phyloP scores from a whole-genome alignment of 2,797 vertebrate genomes.

The Odontamblyopus lacepedii region DNA sequence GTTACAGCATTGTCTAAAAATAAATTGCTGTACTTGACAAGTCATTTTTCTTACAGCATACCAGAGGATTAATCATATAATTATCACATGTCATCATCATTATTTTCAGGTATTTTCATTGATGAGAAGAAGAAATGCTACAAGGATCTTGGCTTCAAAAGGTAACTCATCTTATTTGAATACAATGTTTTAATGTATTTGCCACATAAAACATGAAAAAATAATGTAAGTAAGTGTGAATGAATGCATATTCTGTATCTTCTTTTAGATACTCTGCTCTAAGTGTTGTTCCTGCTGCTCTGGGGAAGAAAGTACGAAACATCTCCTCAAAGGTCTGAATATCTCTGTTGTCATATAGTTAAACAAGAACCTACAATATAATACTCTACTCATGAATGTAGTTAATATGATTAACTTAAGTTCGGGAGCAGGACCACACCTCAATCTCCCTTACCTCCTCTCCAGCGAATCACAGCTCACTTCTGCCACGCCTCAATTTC shows the following conservation, averaged over 20 bases:
- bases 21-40: too few species aligned
- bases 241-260: background rate
- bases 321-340: constrained; percentile 74
- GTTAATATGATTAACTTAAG: too few species aligned
- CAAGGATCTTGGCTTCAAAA: constrained; percentile 84
- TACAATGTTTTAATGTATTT: background rate
- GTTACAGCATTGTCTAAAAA: too few species aligned
- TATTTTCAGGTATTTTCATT: constrained; percentile 77
- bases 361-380: background rate
- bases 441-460: too few species aligned
- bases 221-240: background rate
- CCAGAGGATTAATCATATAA: background rate
- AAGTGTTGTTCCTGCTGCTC: constrained; percentile 78
- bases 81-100: background rate
- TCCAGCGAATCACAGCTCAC: too few species aligned
- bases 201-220: background rate
- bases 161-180: constrained; percentile 53
- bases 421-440: too few species aligned
- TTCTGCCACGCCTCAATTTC: too few species aligned
- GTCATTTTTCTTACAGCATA: too few species aligned
- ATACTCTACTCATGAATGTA: background rate
- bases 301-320: constrained; percentile 83
- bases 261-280: constrained; percentile 75
- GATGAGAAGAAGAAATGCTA: constrained; percentile 83
- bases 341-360: too few species aligned